phyloP scores from a whole-genome alignment of 2,888 invertebrate genomes.

The Ormia ochracea region DNA sequence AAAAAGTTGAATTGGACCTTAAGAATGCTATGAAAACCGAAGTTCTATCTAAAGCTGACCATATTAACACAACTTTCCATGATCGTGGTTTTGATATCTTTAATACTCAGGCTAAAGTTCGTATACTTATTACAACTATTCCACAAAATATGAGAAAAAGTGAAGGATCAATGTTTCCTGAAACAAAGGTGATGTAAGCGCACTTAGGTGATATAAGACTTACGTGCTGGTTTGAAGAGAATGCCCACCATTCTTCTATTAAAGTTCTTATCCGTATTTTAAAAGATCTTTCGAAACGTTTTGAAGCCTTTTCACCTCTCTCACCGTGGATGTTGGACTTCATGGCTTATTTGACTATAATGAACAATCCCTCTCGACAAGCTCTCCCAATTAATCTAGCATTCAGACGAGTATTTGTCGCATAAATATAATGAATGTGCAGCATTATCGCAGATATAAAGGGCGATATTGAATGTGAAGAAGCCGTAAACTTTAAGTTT shows the following conservation, averaged over 20 bases:
- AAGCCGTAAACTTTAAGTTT: no score
- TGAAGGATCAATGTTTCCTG: conserved; percentile 89
- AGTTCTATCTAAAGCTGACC: conserved; percentile 81
- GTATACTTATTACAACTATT: conserved; percentile 94
- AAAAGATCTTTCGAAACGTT: conserved; percentile 93
- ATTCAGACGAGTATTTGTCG: conserved; percentile 90
- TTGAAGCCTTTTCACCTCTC: conserved; percentile 92
- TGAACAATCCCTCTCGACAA: conserved; percentile 96
- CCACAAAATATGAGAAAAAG: conserved; percentile 95
- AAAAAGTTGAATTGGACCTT: conserved; percentile 91
- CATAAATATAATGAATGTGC: no score
- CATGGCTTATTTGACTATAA: conserved; percentile 95
- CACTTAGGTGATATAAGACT: conserved; percentile 96
- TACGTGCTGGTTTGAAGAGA: conserved; percentile 98
- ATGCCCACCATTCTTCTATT: conserved; percentile 96
- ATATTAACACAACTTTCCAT: conserved; percentile 77
- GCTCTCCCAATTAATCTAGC: conserved; percentile 94
- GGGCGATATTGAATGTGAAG: no score
- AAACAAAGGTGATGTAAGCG: conserved; percentile 87
- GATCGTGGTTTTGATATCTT: conserved; percentile 93
- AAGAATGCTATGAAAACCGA: conserved; percentile 83
- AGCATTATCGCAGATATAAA: no score
- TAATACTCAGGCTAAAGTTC: conserved; percentile 89
- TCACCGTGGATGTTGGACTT: conserved; percentile 98
- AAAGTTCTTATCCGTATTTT: conserved; percentile 95